A percentile compares a stretch with the other conserved stretches of the same genome.
These are phyloP conservation scores for Drosophila pachea DNA, from an alignment of 1,140 invertebrate species.

Conservation along the genomic window DNA sequence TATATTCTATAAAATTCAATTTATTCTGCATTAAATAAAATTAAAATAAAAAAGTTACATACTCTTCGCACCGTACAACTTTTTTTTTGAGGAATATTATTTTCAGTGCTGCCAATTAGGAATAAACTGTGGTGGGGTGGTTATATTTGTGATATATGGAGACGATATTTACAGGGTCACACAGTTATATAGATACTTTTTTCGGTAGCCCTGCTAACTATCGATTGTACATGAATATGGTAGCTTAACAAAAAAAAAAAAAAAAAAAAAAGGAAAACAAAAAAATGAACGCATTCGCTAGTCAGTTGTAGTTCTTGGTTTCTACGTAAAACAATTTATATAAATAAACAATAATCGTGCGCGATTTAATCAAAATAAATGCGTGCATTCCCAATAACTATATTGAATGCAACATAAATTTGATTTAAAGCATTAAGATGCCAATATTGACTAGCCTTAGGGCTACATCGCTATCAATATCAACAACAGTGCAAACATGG, in stretches of 20 bases:
- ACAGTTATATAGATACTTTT: not conserved
- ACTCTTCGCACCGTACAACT: too few relatives aligned
- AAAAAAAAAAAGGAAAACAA: constrained; percentile 16
- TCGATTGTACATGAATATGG: constrained; percentile 19
- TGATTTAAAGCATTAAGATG: constrained; percentile 14
- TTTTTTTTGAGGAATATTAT: too few relatives aligned
- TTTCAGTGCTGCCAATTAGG: too few relatives aligned
- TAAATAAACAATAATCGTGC: constrained; percentile 26
- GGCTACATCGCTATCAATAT: constrained; percentile 32
- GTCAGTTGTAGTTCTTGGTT: constrained; percentile 33
- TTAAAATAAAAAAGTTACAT: too few relatives aligned
- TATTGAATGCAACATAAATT: not conserved
- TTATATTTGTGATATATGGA: too few relatives aligned
- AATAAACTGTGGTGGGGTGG: too few relatives aligned
- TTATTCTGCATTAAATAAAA: too few relatives aligned
- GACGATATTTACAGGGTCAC: too few relatives aligned
- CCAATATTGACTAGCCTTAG: constrained; percentile 20
- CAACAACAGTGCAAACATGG: constrained; percentile 36
- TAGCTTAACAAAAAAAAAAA: constrained; percentile 26
- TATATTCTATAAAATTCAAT: too few relatives aligned
- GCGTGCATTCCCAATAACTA: not conserved
- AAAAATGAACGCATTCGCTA: constrained; percentile 24
- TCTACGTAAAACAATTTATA: constrained; percentile 27
- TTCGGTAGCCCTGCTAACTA: constrained; percentile 18
- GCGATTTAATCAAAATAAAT: constrained; percentile 4